These are phyloP conservation scores for Caenorhabditis auriculariae DNA, from an alignment of 2,888 invertebrate species.

Conservation along the genomic window DNA sequence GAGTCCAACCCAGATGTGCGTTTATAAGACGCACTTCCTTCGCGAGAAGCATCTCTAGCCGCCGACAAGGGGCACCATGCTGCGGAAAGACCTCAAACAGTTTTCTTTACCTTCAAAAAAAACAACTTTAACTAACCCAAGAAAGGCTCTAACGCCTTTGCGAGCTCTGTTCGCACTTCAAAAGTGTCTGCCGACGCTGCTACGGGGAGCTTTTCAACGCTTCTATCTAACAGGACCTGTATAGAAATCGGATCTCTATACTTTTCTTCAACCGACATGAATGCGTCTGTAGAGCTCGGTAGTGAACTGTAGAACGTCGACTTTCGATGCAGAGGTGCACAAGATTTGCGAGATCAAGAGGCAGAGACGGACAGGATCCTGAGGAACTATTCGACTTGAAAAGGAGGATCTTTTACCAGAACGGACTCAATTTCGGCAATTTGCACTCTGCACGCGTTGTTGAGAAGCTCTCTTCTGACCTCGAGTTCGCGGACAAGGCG, in stretches of 20 bases:
- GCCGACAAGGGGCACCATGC: slow-evolving; percentile 40
- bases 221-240: slow-evolving; percentile 10
- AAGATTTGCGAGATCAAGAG: slow-evolving; percentile 75
- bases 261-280: slow-evolving; percentile 17
- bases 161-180: slow-evolving; percentile 27
- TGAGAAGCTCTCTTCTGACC: slow-evolving; percentile 34
- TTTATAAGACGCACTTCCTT: slow-evolving; percentile 30
- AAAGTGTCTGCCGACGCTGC: slow-evolving; percentile 13
- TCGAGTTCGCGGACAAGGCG: slow-evolving; percentile 73
- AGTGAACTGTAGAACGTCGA: slow-evolving; percentile 72
- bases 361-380: slow-evolving; percentile 71
- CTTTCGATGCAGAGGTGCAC: slow-evolving; percentile 75
- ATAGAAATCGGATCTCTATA: not conserved
- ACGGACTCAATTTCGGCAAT: slow-evolving; percentile 33
- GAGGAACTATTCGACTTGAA: not conserved
- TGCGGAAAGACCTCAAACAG: slow-evolving; percentile 21
- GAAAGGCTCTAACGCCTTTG: slow-evolving; percentile 38
- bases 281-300: slow-evolving; percentile 49
- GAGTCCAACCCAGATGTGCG: slow-evolving; percentile 23
- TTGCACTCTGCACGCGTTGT: slow-evolving; percentile 37
- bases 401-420: slow-evolving; percentile 25
- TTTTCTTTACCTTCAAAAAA: no score
- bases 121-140: slow-evolving; percentile 6
- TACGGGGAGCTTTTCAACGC: slow-evolving; percentile 14
- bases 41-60: slow-evolving; percentile 15